Evolutionary conservation across 2,888 invertebrate species (phyloP).

Genomic region (Drosophila multiciliata): DNA sequence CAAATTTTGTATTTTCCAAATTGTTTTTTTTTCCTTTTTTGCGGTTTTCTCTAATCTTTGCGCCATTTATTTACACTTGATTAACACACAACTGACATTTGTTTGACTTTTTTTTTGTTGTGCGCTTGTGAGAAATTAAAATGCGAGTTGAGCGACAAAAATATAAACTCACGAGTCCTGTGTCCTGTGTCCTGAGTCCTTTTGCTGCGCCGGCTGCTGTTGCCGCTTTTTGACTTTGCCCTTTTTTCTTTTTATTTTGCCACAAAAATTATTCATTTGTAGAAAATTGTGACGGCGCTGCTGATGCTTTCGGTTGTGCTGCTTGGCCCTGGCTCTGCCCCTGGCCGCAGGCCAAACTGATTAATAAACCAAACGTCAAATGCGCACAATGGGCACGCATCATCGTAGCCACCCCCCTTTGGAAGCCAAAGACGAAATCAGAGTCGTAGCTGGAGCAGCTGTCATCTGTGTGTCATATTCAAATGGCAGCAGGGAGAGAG

Average conservation of each 20-base stretch:
- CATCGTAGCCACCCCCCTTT: slow-evolving; percentile 45
- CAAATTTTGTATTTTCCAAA: slow-evolving; percentile 2
- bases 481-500: slow-evolving; percentile 51
- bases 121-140: slow-evolving; percentile 69
- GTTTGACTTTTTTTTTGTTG: slow-evolving; percentile 75
- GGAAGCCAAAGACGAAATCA: slow-evolving; percentile 29
- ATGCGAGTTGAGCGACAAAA: slow-evolving; percentile 61
- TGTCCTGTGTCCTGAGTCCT: slow-evolving; percentile 22
- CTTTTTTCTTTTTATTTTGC: slow-evolving; percentile 53
- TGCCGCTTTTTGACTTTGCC: slow-evolving; percentile 54
- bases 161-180: slow-evolving; percentile 31
- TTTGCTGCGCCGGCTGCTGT: slow-evolving; percentile 30
- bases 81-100: slow-evolving; percentile 84
- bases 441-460: slow-evolving; percentile 73
- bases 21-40: slow-evolving; percentile 37
- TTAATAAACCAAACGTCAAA: slow-evolving; percentile 85
- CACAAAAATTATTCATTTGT: slow-evolving; percentile 79
- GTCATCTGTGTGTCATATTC: slow-evolving; percentile 83
- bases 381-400: slow-evolving; percentile 78
- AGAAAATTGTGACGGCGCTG: slow-evolving; percentile 68
- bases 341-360: slow-evolving; percentile 83
- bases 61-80: slow-evolving; percentile 85
- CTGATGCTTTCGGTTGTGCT: slow-evolving; percentile 30
- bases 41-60: slow-evolving; percentile 82
- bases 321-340: slow-evolving; percentile 46